Evolutionary conservation across 2,888 invertebrate species (phyloP), one percentile per base, ranked within the genome.

Genomic region (Lasioglossum villosulum): DNA sequence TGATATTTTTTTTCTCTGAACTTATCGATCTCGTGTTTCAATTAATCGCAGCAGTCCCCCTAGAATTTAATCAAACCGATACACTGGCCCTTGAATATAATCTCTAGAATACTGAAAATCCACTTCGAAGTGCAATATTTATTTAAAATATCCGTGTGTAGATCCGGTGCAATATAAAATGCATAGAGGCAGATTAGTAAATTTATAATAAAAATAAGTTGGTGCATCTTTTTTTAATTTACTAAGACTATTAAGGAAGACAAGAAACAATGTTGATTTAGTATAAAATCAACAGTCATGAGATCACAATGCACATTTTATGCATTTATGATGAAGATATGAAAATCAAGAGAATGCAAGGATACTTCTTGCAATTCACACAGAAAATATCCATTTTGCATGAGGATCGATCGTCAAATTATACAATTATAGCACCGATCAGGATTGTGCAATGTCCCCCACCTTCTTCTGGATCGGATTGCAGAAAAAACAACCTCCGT

Each of bases 401-500:
- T 19, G 16, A 66, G 16, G 30, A 19, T 30, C 30, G 37, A 8
- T 4, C 23, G 56, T 48, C 48, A 23, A 52, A 52, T 52, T 23
- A 52, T 52, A 12, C 16, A 16, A 19, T 42, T 42, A 23, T 19
- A 27, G 27, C 39, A 6, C 12, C 6, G 37, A 68, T 19, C 23
- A 19, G 8, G 27, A 23, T 70, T 59, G 27, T 5, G 80, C 34
- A 59, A 80, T 16, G 19, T 19, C 16, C n/a, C 14, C 59, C 34
- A 2, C 14, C 8, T n/a, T 6, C 34, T 63, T 48, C 34, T 78
- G 39, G n/a, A 12, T 71, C 42, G 23, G n/a, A 10, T 23, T 8
- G 19, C 23, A 63, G 23, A 63, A 81, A 81, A 66, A 37, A 71
- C 59, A 19, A 16, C 37, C 71, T n/a, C 45, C 45, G 27, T 81